phyloP scores from a whole-genome alignment of 2,797 vertebrate genomes.

The Catostomus latipinnis region DNA sequence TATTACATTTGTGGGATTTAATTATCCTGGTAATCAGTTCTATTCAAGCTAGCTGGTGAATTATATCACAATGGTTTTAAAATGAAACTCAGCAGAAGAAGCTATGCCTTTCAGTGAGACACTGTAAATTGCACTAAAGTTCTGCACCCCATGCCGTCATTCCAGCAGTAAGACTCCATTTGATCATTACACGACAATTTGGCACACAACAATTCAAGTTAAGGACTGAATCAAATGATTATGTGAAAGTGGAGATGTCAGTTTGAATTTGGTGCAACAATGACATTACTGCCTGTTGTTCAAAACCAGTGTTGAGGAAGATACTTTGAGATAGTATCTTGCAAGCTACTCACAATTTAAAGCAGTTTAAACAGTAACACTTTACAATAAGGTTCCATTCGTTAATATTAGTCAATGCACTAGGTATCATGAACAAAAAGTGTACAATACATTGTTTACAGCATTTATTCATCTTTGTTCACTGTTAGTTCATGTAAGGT shows the following conservation, averaged over 20 bases:
- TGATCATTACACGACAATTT: not conserved
- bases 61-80: not conserved
- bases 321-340: not conserved
- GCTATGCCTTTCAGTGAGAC: not conserved
- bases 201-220: not conserved
- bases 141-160: not conserved
- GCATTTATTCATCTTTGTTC: no score
- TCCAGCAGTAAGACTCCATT: constrained; percentile 32
- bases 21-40: no score
- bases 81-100: not conserved
- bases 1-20: no score
- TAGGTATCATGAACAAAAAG: no score
- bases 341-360: no score
- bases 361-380: not conserved
- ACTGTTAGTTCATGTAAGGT: no score
- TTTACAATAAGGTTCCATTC: no score
- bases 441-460: no score
- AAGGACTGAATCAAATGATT: constrained; percentile 3
- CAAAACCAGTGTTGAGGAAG: not conserved
- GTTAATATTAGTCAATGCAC: no score
- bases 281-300: not conserved
- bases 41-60: no score
- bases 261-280: constrained; percentile 16
- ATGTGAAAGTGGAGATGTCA: constrained; percentile 14
- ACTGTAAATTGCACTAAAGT: not conserved